Percentiles rank a stretch among this genome's conserved stretches.
Conservation (phyloP, 2,797 vertebrate genomes). For the Myotis vivesi region DNA sequence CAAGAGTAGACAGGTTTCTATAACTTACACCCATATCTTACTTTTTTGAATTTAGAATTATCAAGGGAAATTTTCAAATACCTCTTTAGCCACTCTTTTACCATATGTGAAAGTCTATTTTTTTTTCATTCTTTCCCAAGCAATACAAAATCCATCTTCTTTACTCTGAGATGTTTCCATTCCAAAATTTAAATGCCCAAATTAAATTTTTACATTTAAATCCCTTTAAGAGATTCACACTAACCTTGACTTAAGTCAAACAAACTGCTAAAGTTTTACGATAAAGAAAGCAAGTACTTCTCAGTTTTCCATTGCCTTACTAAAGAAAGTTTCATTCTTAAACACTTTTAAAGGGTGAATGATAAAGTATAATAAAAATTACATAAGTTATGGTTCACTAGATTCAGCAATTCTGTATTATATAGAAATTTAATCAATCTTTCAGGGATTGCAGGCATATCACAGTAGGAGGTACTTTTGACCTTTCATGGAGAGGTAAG, state of each 20-base stretch:
- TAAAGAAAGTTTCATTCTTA: conserved; percentile 74
- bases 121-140: background rate
- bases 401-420: conserved; percentile 82
- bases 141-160: conserved; percentile 21
- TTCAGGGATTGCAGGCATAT: conserved; percentile 81
- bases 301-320: conserved; percentile 57
- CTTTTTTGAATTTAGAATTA: conserved; percentile 26
- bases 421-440: conserved; percentile 87
- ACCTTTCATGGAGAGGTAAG: conserved; percentile 86
- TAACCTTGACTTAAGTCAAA: conserved; percentile 42
- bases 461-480: conserved; percentile 85
- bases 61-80: conserved; percentile 23
- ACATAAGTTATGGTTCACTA: conserved; percentile 85
- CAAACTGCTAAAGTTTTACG: conserved; percentile 60
- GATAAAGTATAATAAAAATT: conserved; percentile 83
- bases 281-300: conserved; percentile 75
- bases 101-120: conserved; percentile 1
- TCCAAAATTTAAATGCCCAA: conserved; percentile 40
- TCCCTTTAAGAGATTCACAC: conserved; percentile 16
- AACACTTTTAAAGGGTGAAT: conserved; percentile 80
- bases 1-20: background rate
- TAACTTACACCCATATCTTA: background rate
- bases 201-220: conserved; percentile 8
- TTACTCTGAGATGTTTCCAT: conserved; percentile 29
- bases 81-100: background rate